Evolutionary conservation across 1,140 invertebrate genomes (phyloP), one percentile per base, ranked within the genome.

Genomic region (Pachyrhynchus sulphureomaculatus): DNA sequence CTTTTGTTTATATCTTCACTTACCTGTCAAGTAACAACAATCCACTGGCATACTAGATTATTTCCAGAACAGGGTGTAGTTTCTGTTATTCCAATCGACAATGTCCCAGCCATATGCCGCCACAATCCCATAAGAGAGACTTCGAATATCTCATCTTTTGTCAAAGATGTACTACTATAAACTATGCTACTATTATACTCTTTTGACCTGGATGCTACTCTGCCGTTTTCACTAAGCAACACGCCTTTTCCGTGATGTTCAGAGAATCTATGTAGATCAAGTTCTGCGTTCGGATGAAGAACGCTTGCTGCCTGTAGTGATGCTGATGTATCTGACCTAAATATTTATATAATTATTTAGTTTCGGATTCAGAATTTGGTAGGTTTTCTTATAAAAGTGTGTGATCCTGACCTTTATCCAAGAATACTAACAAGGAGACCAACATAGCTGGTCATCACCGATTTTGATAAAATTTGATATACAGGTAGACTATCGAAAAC

Each of bases 211-310:
- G 78, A 80, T 0, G 91, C 91, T 2, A 86, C 76, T 0, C 84
- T 81, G 66, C 84, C 84, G 55, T 88, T 87, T 59, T 85, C 84
- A 66, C 83, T 82, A 24, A 93, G 62, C 37, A 82, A 75, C 8
- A 93, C 81, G 70, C 91, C 89, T 60, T 89, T 85, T 0, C 90
- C 88, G 70, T 86, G 87, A 55, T 87, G 90, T 61, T 90, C 85
- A 23, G 87, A 82, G 65, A 84, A 84, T 12, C 72, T 57, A 56
- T 74, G 70, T 33, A 74, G 37, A 66, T 76, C 69, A 9, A 74
- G 69, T 67, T 74, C 66, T 10, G 66, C 33, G 12, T 67, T 54
- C 9, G 68, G 66, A 51, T 75, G 69, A 6, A 73, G 29, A 18
- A 72, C 66, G 45, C 69, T 76, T 12, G 63, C 64, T 0, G 63